Evolutionary conservation across 2,888 invertebrate species (phyloP), one percentile per base, ranked within the genome.

Genomic region (Neelides folsomi): DNA sequence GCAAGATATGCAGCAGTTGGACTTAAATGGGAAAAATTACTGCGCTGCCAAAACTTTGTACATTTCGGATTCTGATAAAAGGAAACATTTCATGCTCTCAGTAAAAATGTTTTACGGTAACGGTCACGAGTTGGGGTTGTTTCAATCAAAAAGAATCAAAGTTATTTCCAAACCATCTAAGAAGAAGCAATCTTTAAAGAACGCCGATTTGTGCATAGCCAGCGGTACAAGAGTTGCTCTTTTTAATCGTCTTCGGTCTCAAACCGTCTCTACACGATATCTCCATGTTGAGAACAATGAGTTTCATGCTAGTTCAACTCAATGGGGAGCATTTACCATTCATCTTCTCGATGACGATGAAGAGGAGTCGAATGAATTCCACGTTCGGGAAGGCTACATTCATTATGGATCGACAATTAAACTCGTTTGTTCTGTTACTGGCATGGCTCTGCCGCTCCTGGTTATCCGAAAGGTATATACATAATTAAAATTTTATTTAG

Each of bases 111-210:
- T 76, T 66, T 76, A 76, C 66, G 73, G 73, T 12, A 73, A 71
- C 65, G 73, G 73, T 27, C 72, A 74, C 59, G 75, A 76, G 64
- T 70, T 77, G 52, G 77, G 77, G 6, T 69, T 72, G 48, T 78
- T 78, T 66, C 69, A 72, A 58, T 75, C 75, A 59, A 74, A 76
- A 63, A 65, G 76, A 55, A 78, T 77, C 64, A 78, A 78, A 69
- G 77, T 77, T 57, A 77, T 77, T 58, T 76, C 76, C 38, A 77
- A 77, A 66, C 77, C 77, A 53, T 76, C 76, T 49, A 77, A 77
- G 68, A 77, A 77, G 69, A 77, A 77, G 67, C 77, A 77, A 67
- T 75, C 75, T 37, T 71, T 78, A 61, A 78, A 78, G 66, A 77
- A 77, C 68, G 74, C 76, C 38, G 77, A 77, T 65, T 70, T 75